A percentile compares a stretch with the other conserved stretches of the same genome.
phyloP scores from a whole-genome alignment of 2,888 invertebrate species.

The Conus canariensis region DNA sequence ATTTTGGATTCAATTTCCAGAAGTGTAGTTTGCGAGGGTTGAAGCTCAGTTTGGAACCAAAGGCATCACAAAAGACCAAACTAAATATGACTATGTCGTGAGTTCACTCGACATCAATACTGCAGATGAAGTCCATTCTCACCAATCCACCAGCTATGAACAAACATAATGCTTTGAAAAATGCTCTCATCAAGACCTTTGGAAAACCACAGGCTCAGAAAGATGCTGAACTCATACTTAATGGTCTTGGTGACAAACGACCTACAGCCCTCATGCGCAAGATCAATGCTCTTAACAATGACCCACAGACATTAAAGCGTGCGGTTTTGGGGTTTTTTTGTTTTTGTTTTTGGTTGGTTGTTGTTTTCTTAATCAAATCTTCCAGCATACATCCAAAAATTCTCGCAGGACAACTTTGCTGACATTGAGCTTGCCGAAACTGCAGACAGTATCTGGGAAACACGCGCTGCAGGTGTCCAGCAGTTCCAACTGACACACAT shows the following conservation, averaged over 20 bases:
- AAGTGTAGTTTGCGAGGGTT: background rate
- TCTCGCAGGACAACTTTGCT: background rate
- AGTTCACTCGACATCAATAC: constrained; percentile 4
- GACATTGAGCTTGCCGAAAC: constrained; percentile 24
- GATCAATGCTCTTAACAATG: constrained; percentile 34
- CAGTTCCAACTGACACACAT: no score
- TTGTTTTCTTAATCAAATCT: constrained; percentile 6
- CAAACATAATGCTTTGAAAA: background rate
- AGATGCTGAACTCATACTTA: constrained; percentile 33
- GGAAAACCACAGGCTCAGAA: constrained; percentile 39
- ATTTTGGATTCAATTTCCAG: background rate
- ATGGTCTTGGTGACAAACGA: constrained; percentile 29
- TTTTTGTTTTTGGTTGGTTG: no score
- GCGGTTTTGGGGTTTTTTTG: constrained; percentile 2
- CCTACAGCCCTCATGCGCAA: constrained; percentile 32
- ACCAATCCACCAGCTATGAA: background rate
- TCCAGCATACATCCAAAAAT: constrained; percentile 22
- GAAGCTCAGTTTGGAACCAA: constrained; percentile 7
- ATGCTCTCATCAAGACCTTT: constrained; percentile 20
- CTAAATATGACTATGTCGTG: constrained; percentile 1
- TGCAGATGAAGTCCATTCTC: constrained; percentile 13
- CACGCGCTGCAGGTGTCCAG: background rate
- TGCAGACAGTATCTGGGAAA: constrained; percentile 35
- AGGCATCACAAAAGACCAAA: background rate
- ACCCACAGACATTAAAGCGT: constrained; percentile 37